These are phyloP conservation scores for Panagrolaimus sp. DNA, from an alignment of 1,140 invertebrate species.

Conservation along the genomic window DNA sequence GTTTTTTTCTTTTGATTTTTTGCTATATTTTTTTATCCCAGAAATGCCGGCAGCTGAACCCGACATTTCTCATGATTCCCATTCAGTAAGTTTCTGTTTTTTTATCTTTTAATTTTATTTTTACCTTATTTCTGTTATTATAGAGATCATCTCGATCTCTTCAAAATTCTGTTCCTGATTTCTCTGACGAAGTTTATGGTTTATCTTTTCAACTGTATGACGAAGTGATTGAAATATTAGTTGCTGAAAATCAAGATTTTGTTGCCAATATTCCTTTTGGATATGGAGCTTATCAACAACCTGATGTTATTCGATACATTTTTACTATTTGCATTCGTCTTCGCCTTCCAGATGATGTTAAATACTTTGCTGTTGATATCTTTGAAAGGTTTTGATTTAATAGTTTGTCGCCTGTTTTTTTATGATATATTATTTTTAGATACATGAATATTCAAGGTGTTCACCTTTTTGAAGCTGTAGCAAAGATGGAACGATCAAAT, in stretches of 20 bases:
- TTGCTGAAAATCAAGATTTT: background rate
- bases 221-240: background rate
- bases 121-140: too few relatives aligned
- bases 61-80: too few relatives aligned
- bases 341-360: background rate
- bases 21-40: too few relatives aligned
- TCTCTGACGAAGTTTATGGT: too few relatives aligned
- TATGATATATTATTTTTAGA: background rate
- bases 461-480: background rate
- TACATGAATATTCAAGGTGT: constrained; percentile 7
- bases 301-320: background rate
- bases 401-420: too few relatives aligned
- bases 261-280: background rate
- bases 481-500: background rate
- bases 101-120: too few relatives aligned
- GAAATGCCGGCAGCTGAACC: too few relatives aligned
- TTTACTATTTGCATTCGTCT: constrained; percentile 4
- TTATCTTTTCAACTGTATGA: too few relatives aligned
- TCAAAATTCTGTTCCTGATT: too few relatives aligned
- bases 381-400: background rate
- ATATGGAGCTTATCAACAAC: background rate
- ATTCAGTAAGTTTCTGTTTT: too few relatives aligned
- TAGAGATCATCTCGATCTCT: too few relatives aligned
- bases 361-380: background rate
- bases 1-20: too few relatives aligned